Base-by-base conservation (phyloP, 2,113 vertebrate genomes). In the Hydrochoerus hydrochaeris region DNA sequence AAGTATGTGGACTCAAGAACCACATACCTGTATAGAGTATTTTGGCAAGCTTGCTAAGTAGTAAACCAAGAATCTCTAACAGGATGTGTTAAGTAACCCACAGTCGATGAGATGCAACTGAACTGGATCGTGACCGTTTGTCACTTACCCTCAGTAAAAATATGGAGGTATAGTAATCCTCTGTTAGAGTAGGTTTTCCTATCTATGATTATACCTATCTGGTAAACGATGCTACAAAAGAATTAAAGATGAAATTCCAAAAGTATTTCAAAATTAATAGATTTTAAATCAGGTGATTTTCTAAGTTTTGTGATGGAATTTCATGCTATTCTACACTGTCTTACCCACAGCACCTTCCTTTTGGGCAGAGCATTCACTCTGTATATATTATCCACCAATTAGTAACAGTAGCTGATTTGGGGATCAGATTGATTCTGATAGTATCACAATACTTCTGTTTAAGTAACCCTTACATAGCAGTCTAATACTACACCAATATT, bases 71-170 rank as follows among this genome's bases (percentile, higher is more conserved):
- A 19, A 60, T 38, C 54, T 81, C 14, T 22, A 30, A 52, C 3
- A 22, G 58, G 20, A 17, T 16, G 71, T 41, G 26, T 0, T n/a
- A 30, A 95, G 35, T 8, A 63, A 38, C 22, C 3, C 28, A 7
- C 16, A 26, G 11, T n/a, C 73, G 38, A 93, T 58, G 30, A 95
- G 63, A 46, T 67, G 9, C 52, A 90, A 52, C 32, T 84, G 20
- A 11, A 71, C 28, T 38, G 13, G 26, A 22, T 28, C 19, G 44
- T 13, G 5, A 9, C 6, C 0, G 0, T 3, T 46, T 35, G 22
- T 82, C 38, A 60, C 35, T 71, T 54, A 63, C 28, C 69, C 32
- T 35, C 5, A 35, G 82, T 14, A 89, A 28, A 81, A 14, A 4
- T 75, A 38, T 26, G 30, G 9, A 13, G 12, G n/a, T 58, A 46